Conservation (phyloP, 2,888 invertebrate genomes). For the Desoria tigrina region DNA sequence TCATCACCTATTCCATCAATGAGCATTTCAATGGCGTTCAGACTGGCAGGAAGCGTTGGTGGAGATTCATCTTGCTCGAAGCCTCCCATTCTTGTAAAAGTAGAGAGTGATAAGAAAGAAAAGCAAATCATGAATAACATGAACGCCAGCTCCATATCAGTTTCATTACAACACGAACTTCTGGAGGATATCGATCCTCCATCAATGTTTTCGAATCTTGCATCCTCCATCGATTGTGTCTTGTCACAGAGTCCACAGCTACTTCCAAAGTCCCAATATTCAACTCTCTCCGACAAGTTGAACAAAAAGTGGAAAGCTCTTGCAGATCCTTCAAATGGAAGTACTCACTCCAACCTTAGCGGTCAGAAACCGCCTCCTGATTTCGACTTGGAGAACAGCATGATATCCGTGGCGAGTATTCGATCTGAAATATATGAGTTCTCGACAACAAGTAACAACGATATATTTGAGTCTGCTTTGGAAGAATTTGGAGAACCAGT, state of each 20-base stretch:
- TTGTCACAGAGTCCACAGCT: constrained; percentile 26
- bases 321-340: constrained; percentile 30
- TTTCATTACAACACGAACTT: constrained; percentile 28
- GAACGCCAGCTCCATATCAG: constrained; percentile 35
- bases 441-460: constrained; percentile 27
- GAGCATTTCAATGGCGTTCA: constrained; percentile 45
- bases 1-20: constrained; percentile 50
- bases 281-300: constrained; percentile 32
- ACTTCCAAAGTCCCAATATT: constrained; percentile 26
- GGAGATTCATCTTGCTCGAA: constrained; percentile 30
- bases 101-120: neutral
- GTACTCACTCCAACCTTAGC: constrained; percentile 42
- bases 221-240: constrained; percentile 39
- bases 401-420: constrained; percentile 53
- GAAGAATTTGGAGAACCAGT: constrained; percentile 30
- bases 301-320: constrained; percentile 36
- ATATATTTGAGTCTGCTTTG: constrained; percentile 41
- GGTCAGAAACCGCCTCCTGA: constrained; percentile 47
- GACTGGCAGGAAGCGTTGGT: constrained; percentile 32
- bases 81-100: constrained; percentile 7
- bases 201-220: constrained; percentile 41
- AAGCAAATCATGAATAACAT: constrained; percentile 17
- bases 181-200: constrained; percentile 46
- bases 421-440: constrained; percentile 50
- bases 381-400: constrained; percentile 49